These are phyloP conservation scores for Chelonoidis abingdonii DNA, from an alignment of 2,113 vertebrate species.

Conservation along the genomic window DNA sequence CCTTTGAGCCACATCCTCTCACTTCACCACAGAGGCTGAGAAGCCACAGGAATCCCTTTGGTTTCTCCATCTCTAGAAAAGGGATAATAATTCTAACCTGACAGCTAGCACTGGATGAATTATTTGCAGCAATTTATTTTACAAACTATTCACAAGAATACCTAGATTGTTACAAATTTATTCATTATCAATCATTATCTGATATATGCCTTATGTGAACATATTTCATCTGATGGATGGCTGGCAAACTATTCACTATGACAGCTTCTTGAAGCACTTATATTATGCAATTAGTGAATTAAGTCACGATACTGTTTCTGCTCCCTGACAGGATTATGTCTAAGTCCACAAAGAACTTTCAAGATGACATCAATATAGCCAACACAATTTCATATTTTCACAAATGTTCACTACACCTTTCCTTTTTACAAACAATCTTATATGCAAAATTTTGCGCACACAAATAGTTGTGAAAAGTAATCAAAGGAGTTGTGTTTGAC, in stretches of 20 bases:
- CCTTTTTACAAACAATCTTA: not conserved
- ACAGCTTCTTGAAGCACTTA: not conserved
- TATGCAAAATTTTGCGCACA: not conserved
- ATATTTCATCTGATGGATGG: not conserved
- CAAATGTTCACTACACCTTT: not conserved
- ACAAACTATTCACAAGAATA: conserved; percentile 14
- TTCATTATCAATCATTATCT: not conserved
- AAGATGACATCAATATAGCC: not conserved
- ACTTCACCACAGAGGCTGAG: not conserved
- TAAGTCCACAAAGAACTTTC: not conserved
- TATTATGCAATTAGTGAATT: not conserved
- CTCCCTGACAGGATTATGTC: not conserved
- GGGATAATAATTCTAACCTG: rapidly evolving
- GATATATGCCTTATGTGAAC: not conserved
- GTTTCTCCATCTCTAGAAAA: not conserved
- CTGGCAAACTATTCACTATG: not conserved
- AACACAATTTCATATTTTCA: not conserved
- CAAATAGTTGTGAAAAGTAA: not conserved
- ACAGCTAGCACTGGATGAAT: not conserved
- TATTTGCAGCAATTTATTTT: conserved; percentile 26
- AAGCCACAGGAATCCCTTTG: conserved; percentile 3
- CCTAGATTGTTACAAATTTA: not conserved
- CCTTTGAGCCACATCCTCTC: not conserved
- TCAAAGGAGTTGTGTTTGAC: not conserved
- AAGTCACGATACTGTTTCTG: not conserved